Base-by-base conservation (phyloP, 2,113 vertebrate species). In the Pseudopipra pipra region DNA sequence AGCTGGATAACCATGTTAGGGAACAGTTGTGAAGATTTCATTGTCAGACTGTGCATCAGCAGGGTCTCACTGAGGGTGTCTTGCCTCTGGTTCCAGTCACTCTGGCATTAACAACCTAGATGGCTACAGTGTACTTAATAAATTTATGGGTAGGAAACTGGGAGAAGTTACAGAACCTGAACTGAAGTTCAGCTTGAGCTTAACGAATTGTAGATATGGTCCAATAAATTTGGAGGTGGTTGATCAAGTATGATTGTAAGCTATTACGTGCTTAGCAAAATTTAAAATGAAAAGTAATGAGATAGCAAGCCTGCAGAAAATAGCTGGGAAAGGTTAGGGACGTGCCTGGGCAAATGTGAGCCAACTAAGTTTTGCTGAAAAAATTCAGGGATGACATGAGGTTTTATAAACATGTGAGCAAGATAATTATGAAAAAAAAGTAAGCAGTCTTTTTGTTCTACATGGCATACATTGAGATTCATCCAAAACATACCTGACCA, bases 21-120 rank as follows among this genome's bases (percentile, higher is more conserved):
- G 52, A 85, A 30, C 0, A 0, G 30, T 24, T 55, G 12, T 0
- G 5, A 51, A 35, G 30, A 28, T 58, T 23, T 61, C 1, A 0
- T 8, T 24, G 41, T 66, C 55, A n/a, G 13, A 1, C 33, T 9
- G 12, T 0, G 2, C 35, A 33, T 88, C 72, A 41, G 2, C 21
- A 44, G 58, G 44, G 58, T 39, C 30, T 59, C 5, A 0, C 10
- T 30, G 33, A 18, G 16, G 3, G 11, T 49, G 14, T 58, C 16
- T 77, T 51, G 15, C 33, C 31, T 89, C 80, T 77, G n/a, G 2
- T 87, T 84, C 55, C 43, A 55, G 30, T 41, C 13, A 7, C 16
- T 41, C 56, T 43, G 15, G 20, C 5, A 6, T 21, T 62, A 66
- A 21, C n/a, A 44, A 23, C 43, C 9, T 12, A 11, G 35, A 5